Conservation (phyloP, 92 coral and sea anemone species). For the Metridium senile region DNA sequence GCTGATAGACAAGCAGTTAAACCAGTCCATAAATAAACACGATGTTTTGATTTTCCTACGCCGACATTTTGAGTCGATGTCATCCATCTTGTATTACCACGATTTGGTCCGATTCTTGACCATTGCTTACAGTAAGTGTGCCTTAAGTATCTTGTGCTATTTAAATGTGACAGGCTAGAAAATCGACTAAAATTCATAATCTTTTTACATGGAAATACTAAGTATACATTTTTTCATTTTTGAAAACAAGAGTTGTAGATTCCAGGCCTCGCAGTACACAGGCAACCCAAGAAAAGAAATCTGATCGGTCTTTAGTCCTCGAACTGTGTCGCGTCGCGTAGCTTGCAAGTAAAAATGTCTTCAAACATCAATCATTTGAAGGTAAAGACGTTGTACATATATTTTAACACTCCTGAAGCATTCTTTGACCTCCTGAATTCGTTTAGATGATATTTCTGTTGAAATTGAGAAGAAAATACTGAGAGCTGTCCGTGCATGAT, state of each 20-base stretch:
- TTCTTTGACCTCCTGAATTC: too few species aligned
- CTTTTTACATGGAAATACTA: neutral
- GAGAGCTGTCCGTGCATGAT: too few species aligned
- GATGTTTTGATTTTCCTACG: neutral
- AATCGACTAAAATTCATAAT: neutral
- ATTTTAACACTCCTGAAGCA: neutral
- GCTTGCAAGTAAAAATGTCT: neutral
- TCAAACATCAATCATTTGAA: conserved; percentile 12
- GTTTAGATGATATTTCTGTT: too few species aligned
- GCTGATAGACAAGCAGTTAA: neutral
- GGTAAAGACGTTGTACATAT: neutral
- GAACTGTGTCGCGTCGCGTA: neutral
- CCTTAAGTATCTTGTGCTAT: neutral
- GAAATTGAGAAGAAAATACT: too few species aligned
- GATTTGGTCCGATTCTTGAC: neutral
- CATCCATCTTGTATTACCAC: neutral
- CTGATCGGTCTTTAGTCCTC: neutral
- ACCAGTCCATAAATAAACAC: neutral
- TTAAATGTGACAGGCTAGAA: neutral
- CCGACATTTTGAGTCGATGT: neutral
- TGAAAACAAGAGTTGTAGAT: neutral
- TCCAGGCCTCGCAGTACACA: conserved; percentile 1
- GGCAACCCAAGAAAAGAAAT: neutral
- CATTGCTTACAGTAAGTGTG: neutral
- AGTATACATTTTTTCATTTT: neutral